Evolutionary conservation across 2,888 invertebrate genomes (phyloP).

Genomic region (Hemistola chrysoprasaria): DNA sequence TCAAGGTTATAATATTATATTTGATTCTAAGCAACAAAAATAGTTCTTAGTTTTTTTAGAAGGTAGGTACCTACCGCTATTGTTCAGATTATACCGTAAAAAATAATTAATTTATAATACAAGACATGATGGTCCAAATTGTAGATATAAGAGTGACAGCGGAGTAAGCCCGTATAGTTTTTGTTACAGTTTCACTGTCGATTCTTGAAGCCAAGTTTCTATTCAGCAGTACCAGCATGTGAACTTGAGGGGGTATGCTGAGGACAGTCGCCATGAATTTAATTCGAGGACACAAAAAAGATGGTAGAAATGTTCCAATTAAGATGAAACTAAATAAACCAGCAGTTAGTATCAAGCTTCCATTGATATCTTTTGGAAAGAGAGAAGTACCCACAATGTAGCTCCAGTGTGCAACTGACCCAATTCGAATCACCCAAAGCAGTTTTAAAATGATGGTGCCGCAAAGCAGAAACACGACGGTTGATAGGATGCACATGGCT

Average conservation of each 20-base stretch:
- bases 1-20: too few relatives aligned
- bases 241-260: slow-evolving; percentile 55
- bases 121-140: slow-evolving; percentile 43
- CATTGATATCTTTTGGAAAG: slow-evolving; percentile 36
- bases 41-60: too few relatives aligned
- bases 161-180: slow-evolving; percentile 43
- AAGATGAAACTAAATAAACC: slow-evolving; percentile 44
- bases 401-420: slow-evolving; percentile 57
- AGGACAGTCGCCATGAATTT: slow-evolving; percentile 46
- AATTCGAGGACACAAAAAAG: slow-evolving; percentile 43
- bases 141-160: slow-evolving; percentile 45
- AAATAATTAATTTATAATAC: slow-evolving; percentile 5
- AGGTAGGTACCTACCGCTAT: too few relatives aligned
- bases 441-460: slow-evolving; percentile 37
- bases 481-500: slow-evolving; percentile 39
- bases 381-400: slow-evolving; percentile 48
- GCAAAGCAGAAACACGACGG: slow-evolving; percentile 30
- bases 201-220: slow-evolving; percentile 34
- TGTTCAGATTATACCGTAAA: background rate
- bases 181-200: slow-evolving; percentile 40
- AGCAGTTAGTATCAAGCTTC: slow-evolving; percentile 35
- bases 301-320: slow-evolving; percentile 44
- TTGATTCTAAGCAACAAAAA: too few relatives aligned
- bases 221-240: slow-evolving; percentile 50
- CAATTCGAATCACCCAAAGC: slow-evolving; percentile 48